Base-by-base conservation (phyloP, 2,888 invertebrate species). In the Limnephilus rhombicus region DNA sequence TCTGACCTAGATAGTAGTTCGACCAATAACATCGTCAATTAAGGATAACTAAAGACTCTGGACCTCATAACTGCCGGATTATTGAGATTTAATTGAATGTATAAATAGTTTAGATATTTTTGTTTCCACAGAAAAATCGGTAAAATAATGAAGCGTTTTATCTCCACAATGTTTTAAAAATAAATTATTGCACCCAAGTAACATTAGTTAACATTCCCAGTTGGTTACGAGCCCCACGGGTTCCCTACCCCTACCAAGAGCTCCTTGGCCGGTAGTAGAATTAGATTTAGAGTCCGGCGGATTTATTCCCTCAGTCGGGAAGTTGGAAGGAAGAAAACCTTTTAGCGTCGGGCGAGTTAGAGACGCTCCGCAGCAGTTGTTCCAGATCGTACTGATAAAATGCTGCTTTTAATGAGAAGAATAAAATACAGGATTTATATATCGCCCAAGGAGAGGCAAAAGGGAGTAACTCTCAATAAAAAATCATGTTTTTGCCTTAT, bases 221-320 rank as follows among this genome's bases (percentile, higher is more conserved):
- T 9, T 24, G 24, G 9, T 68, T 68, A 24, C 68, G 24, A 24
- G 9, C 24, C 2, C n/a, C 24, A 68, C 24, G 24, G 68, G 68
- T 68, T 24, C 68, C 24, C 2, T 9, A 68, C 68, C 24, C 68
- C 68, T 68, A 24, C 68, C 9, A n/a, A 68, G 68, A 24, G 24
- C 68, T 68, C 45, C 41, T 37, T 41, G 49, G 49, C 11, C 86
- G 29, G 45, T 49, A 45, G 49, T 86, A 86, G n/a, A 86, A 86
- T 86, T 86, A 45, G 86, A 86, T 86, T 86, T 86, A 86, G 49
- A n/a, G 24, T 86, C 37, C 37, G 85, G 29, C 29, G 86, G 45
- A 86, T 86, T 86, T 86, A 86, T 86, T 86, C 29, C 37, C 2
- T 37, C 83, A 49, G 13, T 86, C 86, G 9, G 45, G n/a, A 86